Conservation (phyloP, 2,888 invertebrate genomes). For the Bedellia somnulentella region DNA sequence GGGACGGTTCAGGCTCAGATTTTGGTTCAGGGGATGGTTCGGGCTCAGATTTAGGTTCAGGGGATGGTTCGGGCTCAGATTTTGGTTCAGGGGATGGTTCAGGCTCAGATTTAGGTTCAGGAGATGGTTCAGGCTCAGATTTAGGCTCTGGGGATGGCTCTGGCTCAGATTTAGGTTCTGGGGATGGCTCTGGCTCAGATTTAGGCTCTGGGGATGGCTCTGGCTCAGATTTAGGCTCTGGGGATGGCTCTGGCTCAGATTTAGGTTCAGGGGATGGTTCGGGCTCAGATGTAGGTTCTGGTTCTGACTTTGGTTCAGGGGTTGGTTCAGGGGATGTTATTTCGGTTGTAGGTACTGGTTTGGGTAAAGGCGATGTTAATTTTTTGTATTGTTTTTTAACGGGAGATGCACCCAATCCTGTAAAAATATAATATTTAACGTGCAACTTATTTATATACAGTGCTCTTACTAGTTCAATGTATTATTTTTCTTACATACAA, state of each 20-base stretch:
- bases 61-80: constrained; percentile 16
- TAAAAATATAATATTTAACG: constrained; percentile 39
- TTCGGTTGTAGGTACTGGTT: constrained; percentile 28
- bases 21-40: constrained; percentile 30
- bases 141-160: constrained; percentile 35
- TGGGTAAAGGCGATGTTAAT: constrained; percentile 31
- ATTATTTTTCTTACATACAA: no score
- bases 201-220: constrained; percentile 22
- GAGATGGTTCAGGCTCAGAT: constrained; percentile 34
- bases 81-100: constrained; percentile 34
- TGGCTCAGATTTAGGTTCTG: constrained; percentile 30
- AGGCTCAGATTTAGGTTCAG: constrained; percentile 26
- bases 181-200: constrained; percentile 41
- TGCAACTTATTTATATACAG: constrained; percentile 37
- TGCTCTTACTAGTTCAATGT: no score
- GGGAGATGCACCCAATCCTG: constrained; percentile 50
- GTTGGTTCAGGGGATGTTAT: constrained; percentile 27
- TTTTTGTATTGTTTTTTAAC: constrained; percentile 27
- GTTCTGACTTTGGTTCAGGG: constrained; percentile 30
- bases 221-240: constrained; percentile 30
- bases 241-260: constrained; percentile 24
- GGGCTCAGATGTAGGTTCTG: constrained; percentile 27
- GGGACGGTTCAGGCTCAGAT: constrained; percentile 11
- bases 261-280: constrained; percentile 29
- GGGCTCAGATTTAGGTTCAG: constrained; percentile 31